Conservation (phyloP, 2,113 vertebrate species). For the Microcebus ravelobensis region DNA sequence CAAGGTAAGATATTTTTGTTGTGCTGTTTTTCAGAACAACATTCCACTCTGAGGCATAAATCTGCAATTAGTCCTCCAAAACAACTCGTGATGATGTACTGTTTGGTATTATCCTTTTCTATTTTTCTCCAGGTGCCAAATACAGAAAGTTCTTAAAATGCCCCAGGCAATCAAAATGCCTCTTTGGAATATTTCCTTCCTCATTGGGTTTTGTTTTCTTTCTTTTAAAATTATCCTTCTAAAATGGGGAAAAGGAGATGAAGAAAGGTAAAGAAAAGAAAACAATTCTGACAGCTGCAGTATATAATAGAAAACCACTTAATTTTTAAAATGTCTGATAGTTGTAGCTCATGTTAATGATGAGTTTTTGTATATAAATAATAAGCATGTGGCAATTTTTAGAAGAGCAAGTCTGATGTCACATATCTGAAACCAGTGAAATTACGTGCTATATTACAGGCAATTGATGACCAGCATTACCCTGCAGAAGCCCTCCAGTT, state of each 20-base stretch:
- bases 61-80: constrained; percentile 78
- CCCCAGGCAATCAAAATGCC: constrained; percentile 62
- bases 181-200: constrained; percentile 51
- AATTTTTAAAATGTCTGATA: neutral
- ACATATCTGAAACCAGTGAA: neutral
- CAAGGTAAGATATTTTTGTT: constrained; percentile 71
- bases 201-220: constrained; percentile 16
- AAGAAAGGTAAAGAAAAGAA: neutral
- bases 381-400: neutral
- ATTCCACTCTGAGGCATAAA: constrained; percentile 73
- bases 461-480: neutral
- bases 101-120: constrained; percentile 67
- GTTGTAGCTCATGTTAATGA: neutral
- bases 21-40: constrained; percentile 75
- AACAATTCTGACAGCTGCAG: neutral
- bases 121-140: constrained; percentile 56
- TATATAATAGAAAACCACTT: neutral
- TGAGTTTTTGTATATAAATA: neutral
- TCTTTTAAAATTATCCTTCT: neutral
- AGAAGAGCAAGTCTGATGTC: neutral
- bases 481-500: neutral
- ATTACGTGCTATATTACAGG: neutral
- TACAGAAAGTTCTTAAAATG: constrained; percentile 68
- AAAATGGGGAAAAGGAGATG: neutral
- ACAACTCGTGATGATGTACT: constrained; percentile 39